A percentile compares a stretch with the other conserved stretches of the same genome.
Evolutionary conservation across 2,113 vertebrate species (phyloP).

Genomic region (Zingel zingel): DNA sequence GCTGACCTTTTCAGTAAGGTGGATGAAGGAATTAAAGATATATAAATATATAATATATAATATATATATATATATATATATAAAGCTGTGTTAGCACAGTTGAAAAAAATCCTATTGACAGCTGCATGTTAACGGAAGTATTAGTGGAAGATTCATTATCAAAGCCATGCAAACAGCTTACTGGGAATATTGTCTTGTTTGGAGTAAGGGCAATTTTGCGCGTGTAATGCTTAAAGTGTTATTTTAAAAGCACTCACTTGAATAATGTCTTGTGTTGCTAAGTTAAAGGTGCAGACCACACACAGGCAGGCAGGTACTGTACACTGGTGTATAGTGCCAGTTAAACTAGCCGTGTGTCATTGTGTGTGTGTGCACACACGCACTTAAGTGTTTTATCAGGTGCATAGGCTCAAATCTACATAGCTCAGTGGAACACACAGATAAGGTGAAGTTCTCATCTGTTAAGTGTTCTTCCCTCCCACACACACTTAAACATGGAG

Average conservation of each 20-base stretch:
- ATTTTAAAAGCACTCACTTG: not conserved
- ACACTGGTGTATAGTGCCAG: constrained; percentile 6
- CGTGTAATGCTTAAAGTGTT: not conserved
- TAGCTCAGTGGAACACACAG: constrained; percentile 33
- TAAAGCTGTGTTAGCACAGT: no score
- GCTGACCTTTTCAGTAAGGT: no score
- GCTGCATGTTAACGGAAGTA: no score
- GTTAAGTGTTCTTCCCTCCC: constrained; percentile 50
- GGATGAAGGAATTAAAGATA: no score
- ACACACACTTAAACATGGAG: constrained; percentile 9
- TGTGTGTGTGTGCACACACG: not conserved
- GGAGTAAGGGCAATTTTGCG: no score
- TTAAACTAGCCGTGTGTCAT: constrained; percentile 36
- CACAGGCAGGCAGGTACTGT: constrained; percentile 17
- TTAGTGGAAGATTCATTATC: no score
- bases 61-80: no score
- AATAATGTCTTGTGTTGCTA: not conserved
- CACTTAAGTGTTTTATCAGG: constrained; percentile 71
- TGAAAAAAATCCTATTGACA: no score
- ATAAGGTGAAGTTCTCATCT: constrained; percentile 53
- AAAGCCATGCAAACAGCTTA: no score
- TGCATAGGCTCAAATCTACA: constrained; percentile 58
- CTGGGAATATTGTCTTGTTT: no score
- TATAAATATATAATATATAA: no score
- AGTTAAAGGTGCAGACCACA: constrained; percentile 19